These are phyloP conservation scores for Caenorhabditis remanei DNA, from an alignment of 1,140 invertebrate species.

Conservation along the genomic window DNA sequence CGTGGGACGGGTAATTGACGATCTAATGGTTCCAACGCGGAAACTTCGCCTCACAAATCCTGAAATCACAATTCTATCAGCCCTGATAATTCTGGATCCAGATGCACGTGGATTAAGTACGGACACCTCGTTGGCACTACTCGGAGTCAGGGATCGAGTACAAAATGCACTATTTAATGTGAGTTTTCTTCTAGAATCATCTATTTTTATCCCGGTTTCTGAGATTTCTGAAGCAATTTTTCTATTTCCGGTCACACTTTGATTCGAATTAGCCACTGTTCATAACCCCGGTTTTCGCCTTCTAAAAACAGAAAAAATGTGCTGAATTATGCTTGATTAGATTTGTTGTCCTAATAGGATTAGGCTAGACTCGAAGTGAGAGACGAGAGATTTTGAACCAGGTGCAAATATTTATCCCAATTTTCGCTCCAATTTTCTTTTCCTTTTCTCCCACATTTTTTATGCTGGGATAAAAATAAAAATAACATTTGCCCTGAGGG, in stretches of 20 bases:
- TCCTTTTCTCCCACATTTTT: too few relatives aligned
- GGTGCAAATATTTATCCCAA: slow-evolving; percentile 27
- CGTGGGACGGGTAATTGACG: slow-evolving; percentile 61
- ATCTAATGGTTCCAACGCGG: slow-evolving; percentile 61
- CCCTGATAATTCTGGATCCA: slow-evolving; percentile 65
- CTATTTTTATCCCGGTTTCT: background rate
- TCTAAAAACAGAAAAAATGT: background rate
- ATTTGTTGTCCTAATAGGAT: background rate
- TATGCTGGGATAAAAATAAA: background rate
- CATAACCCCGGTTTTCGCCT: background rate
- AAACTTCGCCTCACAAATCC: slow-evolving; percentile 60
- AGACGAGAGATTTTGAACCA: background rate
- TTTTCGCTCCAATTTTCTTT: background rate
- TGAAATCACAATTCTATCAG: slow-evolving; percentile 64
- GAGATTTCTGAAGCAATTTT: background rate
- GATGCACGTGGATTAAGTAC: slow-evolving; percentile 56
- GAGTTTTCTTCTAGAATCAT: background rate
- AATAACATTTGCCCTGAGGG: background rate
- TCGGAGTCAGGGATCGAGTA: slow-evolving; percentile 62
- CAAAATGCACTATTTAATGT: slow-evolving; percentile 66
- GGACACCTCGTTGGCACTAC: slow-evolving; percentile 38
- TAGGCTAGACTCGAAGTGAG: background rate
- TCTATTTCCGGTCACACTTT: slow-evolving; percentile 26
- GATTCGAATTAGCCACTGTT: background rate
- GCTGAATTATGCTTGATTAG: slow-evolving; percentile 10